Conservation (phyloP, 2,797 vertebrate species). For the Peromyscus aztecus region DNA sequence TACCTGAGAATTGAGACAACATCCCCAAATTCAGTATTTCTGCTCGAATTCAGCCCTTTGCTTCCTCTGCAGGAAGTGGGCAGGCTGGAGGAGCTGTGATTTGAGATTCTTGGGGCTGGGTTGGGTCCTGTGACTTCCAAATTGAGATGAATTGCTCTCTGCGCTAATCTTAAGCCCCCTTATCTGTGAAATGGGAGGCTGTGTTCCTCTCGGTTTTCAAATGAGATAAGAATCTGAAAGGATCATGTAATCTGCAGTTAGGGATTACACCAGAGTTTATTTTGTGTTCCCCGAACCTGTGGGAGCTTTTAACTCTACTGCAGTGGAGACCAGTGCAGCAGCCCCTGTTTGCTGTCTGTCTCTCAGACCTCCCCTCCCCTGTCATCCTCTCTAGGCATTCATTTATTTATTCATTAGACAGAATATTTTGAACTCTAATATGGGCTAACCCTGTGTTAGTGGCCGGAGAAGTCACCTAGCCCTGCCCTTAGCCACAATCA, state of each 20-base stretch:
- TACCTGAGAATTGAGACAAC: conserved; percentile 42
- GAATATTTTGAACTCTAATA: not conserved
- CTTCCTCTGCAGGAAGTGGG: not conserved
- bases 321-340: not conserved
- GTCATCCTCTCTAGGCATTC: not conserved
- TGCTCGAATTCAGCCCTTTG: not conserved
- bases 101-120: not conserved
- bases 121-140: conserved; percentile 26
- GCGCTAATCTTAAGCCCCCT: not conserved
- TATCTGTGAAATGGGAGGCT: conserved; percentile 32
- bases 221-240: conserved; percentile 18
- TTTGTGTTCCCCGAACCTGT: not conserved
- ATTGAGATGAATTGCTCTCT: conserved; percentile 15
- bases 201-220: conserved; percentile 12
- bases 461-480: too few relatives aligned
- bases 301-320: not conserved
- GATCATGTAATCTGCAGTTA: not conserved
- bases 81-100: not conserved
- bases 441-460: not conserved
- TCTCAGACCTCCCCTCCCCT: not conserved
- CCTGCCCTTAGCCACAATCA: not conserved
- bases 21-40: conserved; percentile 30
- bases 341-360: not conserved
- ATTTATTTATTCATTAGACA: not conserved
- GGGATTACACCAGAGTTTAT: conserved; percentile 29